Evolutionary conservation across 2,888 invertebrate genomes (phyloP).

Genomic region (Creontiades dilutus): DNA sequence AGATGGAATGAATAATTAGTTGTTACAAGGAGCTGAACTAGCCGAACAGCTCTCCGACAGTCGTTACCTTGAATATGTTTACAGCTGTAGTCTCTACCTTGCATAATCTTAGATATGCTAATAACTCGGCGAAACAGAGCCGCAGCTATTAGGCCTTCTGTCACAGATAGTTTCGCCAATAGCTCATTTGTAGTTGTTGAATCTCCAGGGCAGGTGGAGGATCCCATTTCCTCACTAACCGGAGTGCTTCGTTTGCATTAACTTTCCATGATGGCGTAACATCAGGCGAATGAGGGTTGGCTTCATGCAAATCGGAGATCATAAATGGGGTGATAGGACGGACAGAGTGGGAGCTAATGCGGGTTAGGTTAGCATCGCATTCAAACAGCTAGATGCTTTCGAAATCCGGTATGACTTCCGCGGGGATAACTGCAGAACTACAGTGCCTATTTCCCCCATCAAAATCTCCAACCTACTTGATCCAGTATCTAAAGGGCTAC

Average conservation of each 20-base stretch:
- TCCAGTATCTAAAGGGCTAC: too few relatives aligned
- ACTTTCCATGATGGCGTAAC: slow-evolving; percentile 50
- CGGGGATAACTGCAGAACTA: background rate
- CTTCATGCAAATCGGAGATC: slow-evolving; percentile 32
- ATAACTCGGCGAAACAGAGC: slow-evolving; percentile 35
- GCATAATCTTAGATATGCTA: slow-evolving; percentile 59
- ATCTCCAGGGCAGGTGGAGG: slow-evolving; percentile 9
- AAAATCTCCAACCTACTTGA: background rate
- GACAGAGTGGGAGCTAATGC: slow-evolving; percentile 30
- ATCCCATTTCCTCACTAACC: slow-evolving; percentile 51
- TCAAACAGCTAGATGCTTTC: slow-evolving; percentile 17
- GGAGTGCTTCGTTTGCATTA: slow-evolving; percentile 51
- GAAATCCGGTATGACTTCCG: slow-evolving; percentile 14
- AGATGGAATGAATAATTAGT: slow-evolving; percentile 63
- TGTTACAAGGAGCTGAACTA: slow-evolving; percentile 41
- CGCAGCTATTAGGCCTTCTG: slow-evolving; percentile 34
- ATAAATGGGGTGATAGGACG: slow-evolving; percentile 35
- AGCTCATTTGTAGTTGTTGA: slow-evolving; percentile 52
- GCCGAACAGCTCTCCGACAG: slow-evolving; percentile 26
- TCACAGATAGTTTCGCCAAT: slow-evolving; percentile 59
- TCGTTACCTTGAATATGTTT: slow-evolving; percentile 60
- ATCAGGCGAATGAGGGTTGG: slow-evolving; percentile 40
- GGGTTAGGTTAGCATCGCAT: slow-evolving; percentile 36
- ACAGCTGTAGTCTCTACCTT: slow-evolving; percentile 27
- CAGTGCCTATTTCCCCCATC: background rate